Evolutionary conservation across 2,888 invertebrate species (phyloP).

Genomic region (Lordiphosa fenestrarum): DNA sequence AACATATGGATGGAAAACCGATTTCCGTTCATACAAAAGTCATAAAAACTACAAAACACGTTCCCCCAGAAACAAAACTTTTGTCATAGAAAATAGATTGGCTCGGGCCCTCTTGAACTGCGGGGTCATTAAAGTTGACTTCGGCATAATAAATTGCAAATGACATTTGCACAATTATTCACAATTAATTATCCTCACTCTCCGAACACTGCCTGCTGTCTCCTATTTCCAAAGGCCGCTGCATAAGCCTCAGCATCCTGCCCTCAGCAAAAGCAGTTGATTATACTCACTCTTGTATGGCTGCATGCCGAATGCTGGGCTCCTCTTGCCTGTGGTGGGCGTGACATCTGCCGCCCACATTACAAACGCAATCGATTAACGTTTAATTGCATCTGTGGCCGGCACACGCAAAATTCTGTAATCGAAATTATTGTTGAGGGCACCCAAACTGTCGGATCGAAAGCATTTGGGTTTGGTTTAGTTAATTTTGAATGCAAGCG

Average conservation of each 20-base stretch:
- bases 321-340: conserved; percentile 7
- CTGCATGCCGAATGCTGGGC: conserved; percentile 1
- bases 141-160: conserved; percentile 53
- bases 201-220: background rate
- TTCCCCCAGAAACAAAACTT: too few relatives aligned
- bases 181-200: conserved; percentile 59
- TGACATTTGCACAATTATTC: conserved; percentile 70
- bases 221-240: conserved; percentile 8
- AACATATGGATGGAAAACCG: conserved; percentile 28
- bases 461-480: conserved; percentile 15
- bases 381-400: conserved; percentile 62
- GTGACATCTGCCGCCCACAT: conserved; percentile 21
- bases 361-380: conserved; percentile 66
- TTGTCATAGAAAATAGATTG: too few relatives aligned
- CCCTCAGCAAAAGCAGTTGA: conserved; percentile 24
- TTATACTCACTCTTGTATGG: conserved; percentile 30
- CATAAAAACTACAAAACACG: background rate
- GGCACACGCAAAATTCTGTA: conserved; percentile 34
- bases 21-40: background rate
- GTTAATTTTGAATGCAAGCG: too few relatives aligned
- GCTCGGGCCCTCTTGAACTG: conserved; percentile 1
- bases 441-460: conserved; percentile 14
- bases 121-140: conserved; percentile 32
- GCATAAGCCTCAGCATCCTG: conserved; percentile 12
- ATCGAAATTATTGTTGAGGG: conserved; percentile 55